Evolutionary conservation across 2,113 vertebrate species (phyloP), one percentile per base, ranked within the genome.

Genomic region (Acanthochromis polyacanthus): DNA sequence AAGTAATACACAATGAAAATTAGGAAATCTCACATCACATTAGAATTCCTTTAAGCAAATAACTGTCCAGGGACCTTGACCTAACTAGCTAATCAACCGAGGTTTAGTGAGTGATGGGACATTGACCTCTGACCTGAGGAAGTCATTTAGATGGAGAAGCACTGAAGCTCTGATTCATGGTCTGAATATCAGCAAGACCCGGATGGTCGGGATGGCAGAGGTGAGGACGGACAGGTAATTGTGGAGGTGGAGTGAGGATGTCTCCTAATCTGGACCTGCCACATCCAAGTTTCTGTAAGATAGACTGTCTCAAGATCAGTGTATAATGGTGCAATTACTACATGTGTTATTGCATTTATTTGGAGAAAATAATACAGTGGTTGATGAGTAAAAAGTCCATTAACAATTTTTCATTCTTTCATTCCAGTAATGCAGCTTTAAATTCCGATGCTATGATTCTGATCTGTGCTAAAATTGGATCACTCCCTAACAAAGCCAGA

Each of bases 81-180:
- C 82, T 53, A 14, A 68, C 73, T 45, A 51, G 55, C 73, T 88
- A 67, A 88, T 86, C 65, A 84, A 30, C 52, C 74, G 60, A 78
- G 32, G 60, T 38, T 82, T 75, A 83, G 25, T 89, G 91, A 92
- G 86, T 91, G 86, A 92, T 77, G 82, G 62, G 87, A 86, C 84
- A 71, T 81, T 86, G 87, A 89, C 90, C 89, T 64, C 56, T 92
- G 94, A 95, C 93, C 95, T 90, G 88, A 94, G 95, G 94, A 95
- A 95, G 94, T 89, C 60, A 89, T 91, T 93, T 84, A 90, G 90
- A 91, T 91, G 88, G 84, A 91, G 87, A 73, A 61, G 83, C 89
- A 94, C 88, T 95, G 85, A 84, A 83, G 85, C 71, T 86, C 86
- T 70, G 79, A 91, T 90, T 92, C 88, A 91, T 81, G 84, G 73